phyloP scores from a whole-genome alignment of 2,797 vertebrate genomes.

The Sebastes dallii region DNA sequence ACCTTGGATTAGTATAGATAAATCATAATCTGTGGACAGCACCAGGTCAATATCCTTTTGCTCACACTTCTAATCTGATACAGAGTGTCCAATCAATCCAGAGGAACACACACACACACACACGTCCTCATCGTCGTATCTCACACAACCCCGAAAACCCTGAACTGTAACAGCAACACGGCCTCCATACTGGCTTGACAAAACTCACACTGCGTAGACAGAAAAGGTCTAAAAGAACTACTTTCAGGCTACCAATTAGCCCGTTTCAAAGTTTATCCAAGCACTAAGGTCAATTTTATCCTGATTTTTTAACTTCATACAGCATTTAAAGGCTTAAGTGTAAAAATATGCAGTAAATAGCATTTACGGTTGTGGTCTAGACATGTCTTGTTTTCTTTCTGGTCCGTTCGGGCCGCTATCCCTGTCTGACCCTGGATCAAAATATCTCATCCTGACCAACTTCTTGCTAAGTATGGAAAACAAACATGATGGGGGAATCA shows the following conservation, averaged over 20 bases:
- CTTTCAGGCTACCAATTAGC: slow-evolving; percentile 5
- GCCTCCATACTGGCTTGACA: not conserved
- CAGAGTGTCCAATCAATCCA: slow-evolving; percentile 33
- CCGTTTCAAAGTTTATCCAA: not conserved
- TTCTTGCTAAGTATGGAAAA: slow-evolving; percentile 54
- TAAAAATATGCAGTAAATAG: slow-evolving; percentile 57
- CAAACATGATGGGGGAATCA: slow-evolving; percentile 57
- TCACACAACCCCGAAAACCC: not conserved
- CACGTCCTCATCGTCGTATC: not conserved
- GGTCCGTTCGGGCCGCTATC: slow-evolving; percentile 45
- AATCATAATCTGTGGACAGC: slow-evolving; percentile 70
- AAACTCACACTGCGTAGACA: not conserved
- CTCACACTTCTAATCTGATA: slow-evolving; percentile 50
- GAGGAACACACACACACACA: slow-evolving; percentile 3
- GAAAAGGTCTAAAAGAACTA: not conserved
- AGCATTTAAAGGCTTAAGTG: not conserved
- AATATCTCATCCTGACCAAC: slow-evolving; percentile 66
- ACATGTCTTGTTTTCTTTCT: slow-evolving; percentile 60
- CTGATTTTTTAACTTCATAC: slow-evolving; percentile 16
- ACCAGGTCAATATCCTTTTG: slow-evolving; percentile 59
- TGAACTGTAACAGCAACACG: not conserved
- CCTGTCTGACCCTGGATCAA: slow-evolving; percentile 55
- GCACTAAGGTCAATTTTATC: not conserved
- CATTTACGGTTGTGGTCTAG: slow-evolving; percentile 59
- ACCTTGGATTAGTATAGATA: slow-evolving; percentile 73